Percentiles rank a stretch among this genome's conserved stretches.
Conservation (phyloP, 2,888 invertebrate species). For the Epirrita christyi region DNA sequence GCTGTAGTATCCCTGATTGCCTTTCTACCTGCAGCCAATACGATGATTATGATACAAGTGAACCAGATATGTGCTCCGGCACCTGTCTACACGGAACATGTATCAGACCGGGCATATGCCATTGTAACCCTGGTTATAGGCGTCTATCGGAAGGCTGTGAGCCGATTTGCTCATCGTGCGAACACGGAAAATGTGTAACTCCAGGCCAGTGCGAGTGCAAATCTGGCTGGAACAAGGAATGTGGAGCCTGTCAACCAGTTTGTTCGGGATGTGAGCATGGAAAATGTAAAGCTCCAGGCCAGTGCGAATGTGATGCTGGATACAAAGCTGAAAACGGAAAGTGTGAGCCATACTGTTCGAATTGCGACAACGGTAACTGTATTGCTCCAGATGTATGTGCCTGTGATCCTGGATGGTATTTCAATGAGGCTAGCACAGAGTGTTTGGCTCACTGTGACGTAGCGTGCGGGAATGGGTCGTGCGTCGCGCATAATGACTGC, state of each 20-base stretch:
- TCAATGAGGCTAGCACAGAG: conserved; percentile 24
- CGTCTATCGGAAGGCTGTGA: conserved; percentile 12
- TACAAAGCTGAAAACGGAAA: conserved; percentile 23
- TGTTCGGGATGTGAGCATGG: conserved; percentile 33
- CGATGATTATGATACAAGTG: conserved; percentile 6
- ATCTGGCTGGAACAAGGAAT: conserved; percentile 25
- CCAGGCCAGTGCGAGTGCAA: conserved; percentile 24
- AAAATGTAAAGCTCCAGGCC: conserved; percentile 32
- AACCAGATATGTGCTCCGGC: conserved; percentile 7
- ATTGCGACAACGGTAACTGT: conserved; percentile 43
- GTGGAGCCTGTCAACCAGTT: conserved; percentile 25
- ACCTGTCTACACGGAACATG: conserved; percentile 47
- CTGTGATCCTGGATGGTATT: conserved; percentile 44
- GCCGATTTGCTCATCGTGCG: conserved; percentile 18
- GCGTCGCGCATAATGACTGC: conserved; percentile 46
- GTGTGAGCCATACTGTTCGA: conserved; percentile 43
- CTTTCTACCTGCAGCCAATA: conserved; percentile 29
- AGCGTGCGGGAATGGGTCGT: conserved; percentile 46
- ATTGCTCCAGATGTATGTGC: conserved; percentile 41
- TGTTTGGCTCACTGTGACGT: conserved; percentile 43
- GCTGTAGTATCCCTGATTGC: conserved; percentile 39
- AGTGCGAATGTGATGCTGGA: conserved; percentile 34
- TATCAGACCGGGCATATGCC: conserved; percentile 45
- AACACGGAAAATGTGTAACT: conserved; percentile 19
- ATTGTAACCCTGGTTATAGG: conserved; percentile 43